Conservation (phyloP, 1,140 invertebrate genomes). For the Lutraria rhynchaena region DNA sequence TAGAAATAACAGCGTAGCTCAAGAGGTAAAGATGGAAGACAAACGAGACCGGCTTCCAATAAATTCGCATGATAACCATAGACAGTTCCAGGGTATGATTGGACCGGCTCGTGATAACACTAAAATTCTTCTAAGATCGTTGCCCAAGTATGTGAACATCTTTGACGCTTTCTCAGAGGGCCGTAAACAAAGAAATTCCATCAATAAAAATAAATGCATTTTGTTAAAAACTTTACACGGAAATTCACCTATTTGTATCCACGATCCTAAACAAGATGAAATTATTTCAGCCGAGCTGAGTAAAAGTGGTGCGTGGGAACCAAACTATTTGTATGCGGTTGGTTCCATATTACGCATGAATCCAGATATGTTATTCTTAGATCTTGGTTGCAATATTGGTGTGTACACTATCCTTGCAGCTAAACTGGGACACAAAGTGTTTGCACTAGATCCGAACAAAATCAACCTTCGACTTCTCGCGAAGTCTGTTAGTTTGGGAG, state of each 20-base stretch:
- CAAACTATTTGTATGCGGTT: conserved; percentile 39
- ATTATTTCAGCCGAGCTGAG: conserved; percentile 20
- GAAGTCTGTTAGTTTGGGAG: conserved; percentile 59
- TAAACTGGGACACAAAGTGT: conserved; percentile 66
- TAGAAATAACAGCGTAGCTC: neutral
- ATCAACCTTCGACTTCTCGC: conserved; percentile 64
- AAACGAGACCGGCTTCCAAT: too few relatives aligned
- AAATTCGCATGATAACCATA: neutral
- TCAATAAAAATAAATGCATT: conserved; percentile 38
- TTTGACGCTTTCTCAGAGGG: conserved; percentile 29
- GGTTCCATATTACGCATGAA: conserved; percentile 29
- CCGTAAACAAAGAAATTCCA: conserved; percentile 27
- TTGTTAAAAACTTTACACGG: conserved; percentile 40
- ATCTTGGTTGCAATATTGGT: conserved; percentile 76
- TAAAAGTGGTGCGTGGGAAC: conserved; percentile 40
- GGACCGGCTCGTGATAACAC: neutral
- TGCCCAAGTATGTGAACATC: conserved; percentile 25
- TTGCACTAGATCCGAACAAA: conserved; percentile 70
- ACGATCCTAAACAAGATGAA: conserved; percentile 46
- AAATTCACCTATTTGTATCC: conserved; percentile 50
- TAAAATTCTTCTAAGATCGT: neutral
- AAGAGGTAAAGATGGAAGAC: neutral
- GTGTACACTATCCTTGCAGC: conserved; percentile 70
- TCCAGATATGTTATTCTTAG: conserved; percentile 61
- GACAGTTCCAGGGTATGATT: neutral